Evolutionary conservation across 2,113 vertebrate genomes (phyloP).

Genomic region (Chlorodrepanis virens): DNA sequence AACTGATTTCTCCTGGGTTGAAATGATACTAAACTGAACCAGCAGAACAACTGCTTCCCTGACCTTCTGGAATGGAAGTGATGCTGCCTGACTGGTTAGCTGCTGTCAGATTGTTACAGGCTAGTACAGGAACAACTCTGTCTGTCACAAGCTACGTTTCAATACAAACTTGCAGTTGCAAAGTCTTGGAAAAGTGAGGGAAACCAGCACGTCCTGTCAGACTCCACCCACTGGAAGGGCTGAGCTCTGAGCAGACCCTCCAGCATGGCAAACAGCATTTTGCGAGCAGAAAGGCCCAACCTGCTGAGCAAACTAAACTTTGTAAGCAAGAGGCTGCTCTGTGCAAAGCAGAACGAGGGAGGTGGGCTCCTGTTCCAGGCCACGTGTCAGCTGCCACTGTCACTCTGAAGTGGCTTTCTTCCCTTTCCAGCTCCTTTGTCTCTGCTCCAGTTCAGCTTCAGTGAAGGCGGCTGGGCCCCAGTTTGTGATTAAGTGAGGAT

Average conservation of each 20-base stretch:
- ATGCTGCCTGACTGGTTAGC: background rate
- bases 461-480: constrained; percentile 94
- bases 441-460: constrained; percentile 83
- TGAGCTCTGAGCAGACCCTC: background rate
- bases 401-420: constrained; percentile 77
- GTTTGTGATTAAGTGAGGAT: constrained; percentile 85
- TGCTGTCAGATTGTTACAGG: background rate
- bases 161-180: background rate
- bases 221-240: background rate
- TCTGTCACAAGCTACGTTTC: background rate
- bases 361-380: background rate
- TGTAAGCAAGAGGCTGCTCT: background rate
- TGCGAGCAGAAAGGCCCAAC: background rate
- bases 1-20: background rate
- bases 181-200: background rate
- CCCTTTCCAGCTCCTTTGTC: constrained; percentile 90
- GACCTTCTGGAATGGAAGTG: background rate
- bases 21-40: background rate
- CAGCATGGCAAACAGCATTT: background rate
- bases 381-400: rapidly evolving
- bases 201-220: background rate
- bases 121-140: background rate
- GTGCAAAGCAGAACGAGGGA: background rate
- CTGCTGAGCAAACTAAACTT: constrained; percentile 21
- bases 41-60: background rate